Conservation (phyloP, 2,888 invertebrate genomes). For the Charanyca ferruginea region DNA sequence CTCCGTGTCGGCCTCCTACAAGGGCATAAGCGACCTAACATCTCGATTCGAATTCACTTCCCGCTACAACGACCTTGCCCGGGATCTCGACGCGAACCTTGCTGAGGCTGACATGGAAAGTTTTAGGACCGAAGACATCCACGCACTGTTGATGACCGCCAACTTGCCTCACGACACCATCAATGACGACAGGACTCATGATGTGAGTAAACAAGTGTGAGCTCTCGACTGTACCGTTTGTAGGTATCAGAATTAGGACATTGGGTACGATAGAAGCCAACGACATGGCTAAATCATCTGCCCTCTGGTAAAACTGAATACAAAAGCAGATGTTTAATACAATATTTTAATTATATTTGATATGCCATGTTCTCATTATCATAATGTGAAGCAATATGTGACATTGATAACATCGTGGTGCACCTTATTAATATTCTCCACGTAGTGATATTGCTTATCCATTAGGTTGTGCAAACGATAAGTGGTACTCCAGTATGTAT, state of each 20-base stretch:
- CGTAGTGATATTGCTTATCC: conserved; percentile 30
- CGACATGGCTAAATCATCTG: neutral
- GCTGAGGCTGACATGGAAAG: conserved; percentile 99
- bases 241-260: neutral
- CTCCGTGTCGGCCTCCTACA: conserved; percentile 95
- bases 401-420: conserved; percentile 40
- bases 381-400: conserved; percentile 44
- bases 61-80: conserved; percentile 96
- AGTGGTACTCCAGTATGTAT: conserved; percentile 9
- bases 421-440: conserved; percentile 46
- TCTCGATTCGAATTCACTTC: conserved; percentile 89
- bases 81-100: conserved; percentile 97
- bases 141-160: conserved; percentile 94
- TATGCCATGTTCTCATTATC: conserved; percentile 27
- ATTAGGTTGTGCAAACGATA: conserved; percentile 44
- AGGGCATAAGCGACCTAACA: conserved; percentile 92
- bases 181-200: conserved; percentile 86
- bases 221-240: neutral
- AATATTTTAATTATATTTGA: conserved; percentile 11
- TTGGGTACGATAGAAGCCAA: neutral
- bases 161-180: conserved; percentile 93
- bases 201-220: conserved; percentile 82
- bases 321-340: conserved; percentile 6
- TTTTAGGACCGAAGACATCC: conserved; percentile 97
- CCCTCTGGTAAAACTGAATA: neutral